These are phyloP conservation scores for Ctena decussata DNA, from an alignment of 2,888 invertebrate genomes.

Conservation along the genomic window DNA sequence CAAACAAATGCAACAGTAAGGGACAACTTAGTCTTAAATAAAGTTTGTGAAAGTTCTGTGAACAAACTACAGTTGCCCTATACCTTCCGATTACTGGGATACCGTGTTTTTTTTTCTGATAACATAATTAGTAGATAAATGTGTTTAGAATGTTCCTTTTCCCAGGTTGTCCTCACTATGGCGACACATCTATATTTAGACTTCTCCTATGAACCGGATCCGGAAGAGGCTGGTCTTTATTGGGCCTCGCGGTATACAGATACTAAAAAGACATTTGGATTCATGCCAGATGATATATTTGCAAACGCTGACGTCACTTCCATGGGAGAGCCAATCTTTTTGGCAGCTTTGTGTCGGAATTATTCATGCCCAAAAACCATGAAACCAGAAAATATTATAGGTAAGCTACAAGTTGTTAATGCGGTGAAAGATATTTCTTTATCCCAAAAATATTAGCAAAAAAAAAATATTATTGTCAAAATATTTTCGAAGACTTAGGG, in stretches of 20 bases:
- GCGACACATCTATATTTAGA: slow-evolving; percentile 83
- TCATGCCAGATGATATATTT: slow-evolving; percentile 77
- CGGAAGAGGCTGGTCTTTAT: slow-evolving; percentile 82
- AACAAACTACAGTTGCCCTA: neutral
- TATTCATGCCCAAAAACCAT: slow-evolving; percentile 69
- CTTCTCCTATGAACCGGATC: slow-evolving; percentile 81
- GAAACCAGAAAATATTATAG: slow-evolving; percentile 81
- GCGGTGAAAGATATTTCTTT: too few relatives aligned
- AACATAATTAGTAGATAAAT: neutral
- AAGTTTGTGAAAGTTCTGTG: neutral
- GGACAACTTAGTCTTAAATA: neutral
- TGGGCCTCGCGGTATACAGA: slow-evolving; percentile 83
- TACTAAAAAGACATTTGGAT: slow-evolving; percentile 78
- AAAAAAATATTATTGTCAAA: neutral
- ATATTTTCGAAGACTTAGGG: too few relatives aligned
- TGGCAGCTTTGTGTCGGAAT: slow-evolving; percentile 68
- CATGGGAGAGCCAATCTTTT: slow-evolving; percentile 72
- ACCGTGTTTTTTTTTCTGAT: neutral
- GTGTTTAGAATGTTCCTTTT: neutral
- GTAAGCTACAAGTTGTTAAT: slow-evolving; percentile 67
- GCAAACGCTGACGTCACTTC: slow-evolving; percentile 72
- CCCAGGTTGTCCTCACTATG: slow-evolving; percentile 79
- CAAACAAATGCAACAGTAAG: neutral
- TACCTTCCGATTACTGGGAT: neutral
- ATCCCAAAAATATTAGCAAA: too few relatives aligned